Percentiles rank a stretch among this genome's conserved stretches.
Conservation (phyloP, 2,888 invertebrate species). For the Tyria jacobaeae region DNA sequence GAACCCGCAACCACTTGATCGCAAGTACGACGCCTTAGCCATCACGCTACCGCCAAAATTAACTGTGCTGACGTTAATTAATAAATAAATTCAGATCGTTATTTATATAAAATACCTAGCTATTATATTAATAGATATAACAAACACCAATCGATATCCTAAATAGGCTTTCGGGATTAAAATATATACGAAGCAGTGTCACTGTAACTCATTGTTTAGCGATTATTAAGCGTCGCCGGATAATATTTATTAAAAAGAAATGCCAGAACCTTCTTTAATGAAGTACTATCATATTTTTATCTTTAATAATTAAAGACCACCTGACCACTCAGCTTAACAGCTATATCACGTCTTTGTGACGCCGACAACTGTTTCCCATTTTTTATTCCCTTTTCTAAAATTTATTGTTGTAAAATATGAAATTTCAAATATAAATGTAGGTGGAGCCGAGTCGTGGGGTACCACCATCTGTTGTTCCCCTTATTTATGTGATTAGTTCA, state of each 20-base stretch:
- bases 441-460: conserved; percentile 63
- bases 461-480: conserved; percentile 76
- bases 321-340: conserved; percentile 69
- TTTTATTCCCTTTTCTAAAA: conserved; percentile 68
- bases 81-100: conserved; percentile 9
- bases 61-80: conserved; percentile 6
- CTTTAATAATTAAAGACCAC: conserved; percentile 81
- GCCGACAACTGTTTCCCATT: conserved; percentile 66
- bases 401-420: conserved; percentile 79
- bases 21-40: no score
- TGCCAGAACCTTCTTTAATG: conserved; percentile 68
- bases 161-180: conserved; percentile 26
- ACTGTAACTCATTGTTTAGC: conserved; percentile 59
- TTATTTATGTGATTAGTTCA: conserved; percentile 82
- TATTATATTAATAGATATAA: conserved; percentile 10
- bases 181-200: conserved; percentile 38
- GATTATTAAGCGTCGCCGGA: conserved; percentile 57
- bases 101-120: conserved; percentile 8
- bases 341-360: conserved; percentile 75
- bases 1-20: no score
- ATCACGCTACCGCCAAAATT: no score
- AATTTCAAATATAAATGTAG: conserved; percentile 67
- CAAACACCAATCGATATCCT: conserved; percentile 11
- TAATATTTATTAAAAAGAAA: conserved; percentile 72
- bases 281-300: conserved; percentile 80